Percentiles rank a stretch among this genome's conserved stretches.
Evolutionary conservation across 2,113 vertebrate species (phyloP).

Genomic region (Cephalopholis sonnerati): DNA sequence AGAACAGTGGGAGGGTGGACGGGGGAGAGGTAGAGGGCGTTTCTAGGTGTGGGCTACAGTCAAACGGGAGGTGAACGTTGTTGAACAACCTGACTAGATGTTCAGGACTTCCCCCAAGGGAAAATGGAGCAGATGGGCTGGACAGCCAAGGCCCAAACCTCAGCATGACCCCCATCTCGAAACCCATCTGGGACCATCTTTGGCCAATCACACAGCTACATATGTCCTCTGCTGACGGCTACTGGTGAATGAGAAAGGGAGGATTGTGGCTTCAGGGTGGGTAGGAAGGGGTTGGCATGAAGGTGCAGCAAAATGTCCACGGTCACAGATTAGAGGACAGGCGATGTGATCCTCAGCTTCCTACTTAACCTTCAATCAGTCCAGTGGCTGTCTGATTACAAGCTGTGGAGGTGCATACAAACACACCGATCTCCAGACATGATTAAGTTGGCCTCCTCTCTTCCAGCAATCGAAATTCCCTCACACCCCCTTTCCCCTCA

Average conservation of each 20-base stretch:
- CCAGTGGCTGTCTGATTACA: slow-evolving; percentile 66
- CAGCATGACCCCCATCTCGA: slow-evolving; percentile 58
- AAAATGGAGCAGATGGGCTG: slow-evolving; percentile 71
- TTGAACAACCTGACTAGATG: slow-evolving; percentile 59
- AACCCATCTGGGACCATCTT: slow-evolving; percentile 65
- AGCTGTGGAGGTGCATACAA: slow-evolving; percentile 64
- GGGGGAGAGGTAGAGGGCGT: slow-evolving; percentile 60
- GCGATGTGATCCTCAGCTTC: slow-evolving; percentile 41
- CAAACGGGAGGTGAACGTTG: slow-evolving; percentile 65
- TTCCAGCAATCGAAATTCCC: slow-evolving; percentile 52
- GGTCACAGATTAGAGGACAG: slow-evolving; percentile 59
- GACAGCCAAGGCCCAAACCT: slow-evolving; percentile 62
- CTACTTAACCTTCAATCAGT: slow-evolving; percentile 73
- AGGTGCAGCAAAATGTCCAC: slow-evolving; percentile 13
- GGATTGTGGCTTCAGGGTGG: slow-evolving; percentile 37
- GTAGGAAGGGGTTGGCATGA: slow-evolving; percentile 13
- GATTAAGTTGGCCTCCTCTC: slow-evolving; percentile 46
- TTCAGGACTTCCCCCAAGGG: slow-evolving; percentile 55
- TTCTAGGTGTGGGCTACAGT: slow-evolving; percentile 50
- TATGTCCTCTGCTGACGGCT: slow-evolving; percentile 55
- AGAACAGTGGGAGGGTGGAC: slow-evolving; percentile 35
- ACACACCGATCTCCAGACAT: slow-evolving; percentile 46
- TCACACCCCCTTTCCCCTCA: slow-evolving; percentile 4
- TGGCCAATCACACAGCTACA: slow-evolving; percentile 44
- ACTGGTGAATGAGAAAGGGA: not conserved